Evolutionary conservation across 2,113 vertebrate species (phyloP).

Genomic region (Prinia subflava): DNA sequence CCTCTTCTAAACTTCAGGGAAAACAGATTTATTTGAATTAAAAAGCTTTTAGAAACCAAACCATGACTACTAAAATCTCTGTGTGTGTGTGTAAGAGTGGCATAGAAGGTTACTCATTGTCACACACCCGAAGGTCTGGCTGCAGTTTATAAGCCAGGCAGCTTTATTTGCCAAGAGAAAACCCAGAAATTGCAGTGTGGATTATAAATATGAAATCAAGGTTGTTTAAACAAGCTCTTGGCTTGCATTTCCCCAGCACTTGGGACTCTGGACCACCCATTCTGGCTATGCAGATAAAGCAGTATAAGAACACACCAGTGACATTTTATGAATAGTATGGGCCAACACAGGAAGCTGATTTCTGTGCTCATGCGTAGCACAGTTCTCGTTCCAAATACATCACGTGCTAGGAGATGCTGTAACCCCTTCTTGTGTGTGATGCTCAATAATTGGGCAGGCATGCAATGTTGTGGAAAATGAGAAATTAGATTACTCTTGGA

Average conservation of each 20-base stretch:
- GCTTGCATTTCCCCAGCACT: background rate
- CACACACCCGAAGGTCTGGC: background rate
- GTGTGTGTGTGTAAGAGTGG: background rate
- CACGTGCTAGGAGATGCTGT: background rate
- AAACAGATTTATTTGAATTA: background rate
- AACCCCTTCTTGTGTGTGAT: background rate
- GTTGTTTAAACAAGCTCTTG: background rate
- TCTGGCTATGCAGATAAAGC: background rate
- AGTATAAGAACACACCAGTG: background rate
- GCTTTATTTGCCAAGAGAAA: background rate
- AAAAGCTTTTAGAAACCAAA: background rate
- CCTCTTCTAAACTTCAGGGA: background rate
- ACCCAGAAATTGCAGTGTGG: background rate
- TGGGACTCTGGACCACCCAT: background rate
- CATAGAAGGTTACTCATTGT: background rate
- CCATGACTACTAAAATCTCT: background rate
- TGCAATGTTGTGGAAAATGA: background rate
- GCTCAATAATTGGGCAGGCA: background rate
- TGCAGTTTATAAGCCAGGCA: background rate
- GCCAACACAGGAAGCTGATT: rapidly evolving
- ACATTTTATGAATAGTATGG: background rate
- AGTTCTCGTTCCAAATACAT: background rate
- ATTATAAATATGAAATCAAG: background rate
- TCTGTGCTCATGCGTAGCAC: background rate
- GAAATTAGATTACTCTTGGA: background rate